Evolutionary conservation across 2,888 invertebrate species (phyloP), one percentile per base, ranked within the genome.

Genomic region (Phaonia tiefii): DNA sequence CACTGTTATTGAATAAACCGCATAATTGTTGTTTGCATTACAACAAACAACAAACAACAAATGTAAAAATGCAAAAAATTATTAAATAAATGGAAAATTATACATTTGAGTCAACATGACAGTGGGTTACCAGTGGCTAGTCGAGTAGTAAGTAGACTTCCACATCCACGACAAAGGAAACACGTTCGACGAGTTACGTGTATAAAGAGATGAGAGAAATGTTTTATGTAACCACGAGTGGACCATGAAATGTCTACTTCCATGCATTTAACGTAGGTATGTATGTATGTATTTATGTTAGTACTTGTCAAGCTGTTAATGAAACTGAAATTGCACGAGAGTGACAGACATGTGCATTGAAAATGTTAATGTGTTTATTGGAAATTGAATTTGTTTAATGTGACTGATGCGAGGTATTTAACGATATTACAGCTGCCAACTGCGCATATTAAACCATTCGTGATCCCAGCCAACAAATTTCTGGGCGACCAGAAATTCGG

Each of bases 401-500:
- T 20, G 42, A 63, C 20, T 63, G 63, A 63, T 63, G 54, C n/a
- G 37, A 69, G 25, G 49, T 67, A 67, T 67, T 67, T 49, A 67
- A 67, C 31, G n/a, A 60, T 37, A 2, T 8, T 31, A 31, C 8
- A n/a, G n/a, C n/a, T n/a, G n/a, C n/a, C n/a, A n/a, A n/a, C n/a
- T n/a, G n/a, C n/a, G n/a, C n/a, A n/a, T n/a, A n/a, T n/a, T n/a
- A n/a, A n/a, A n/a, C n/a, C n/a, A n/a, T n/a, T n/a, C n/a, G n/a
- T n/a, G n/a, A n/a, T n/a, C n/a, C n/a, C n/a, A n/a, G n/a, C n/a
- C n/a, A n/a, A n/a, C n/a, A n/a, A n/a, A n/a, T n/a, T n/a, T n/a
- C n/a, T n/a, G n/a, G n/a, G n/a, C n/a, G n/a, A n/a, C n/a, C n/a
- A n/a, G n/a, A n/a, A n/a, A n/a, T n/a, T n/a, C n/a, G n/a, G n/a